Evolutionary conservation across 2,797 vertebrate species (phyloP).

Genomic region (Lepidocolaptes lacrymiger): DNA sequence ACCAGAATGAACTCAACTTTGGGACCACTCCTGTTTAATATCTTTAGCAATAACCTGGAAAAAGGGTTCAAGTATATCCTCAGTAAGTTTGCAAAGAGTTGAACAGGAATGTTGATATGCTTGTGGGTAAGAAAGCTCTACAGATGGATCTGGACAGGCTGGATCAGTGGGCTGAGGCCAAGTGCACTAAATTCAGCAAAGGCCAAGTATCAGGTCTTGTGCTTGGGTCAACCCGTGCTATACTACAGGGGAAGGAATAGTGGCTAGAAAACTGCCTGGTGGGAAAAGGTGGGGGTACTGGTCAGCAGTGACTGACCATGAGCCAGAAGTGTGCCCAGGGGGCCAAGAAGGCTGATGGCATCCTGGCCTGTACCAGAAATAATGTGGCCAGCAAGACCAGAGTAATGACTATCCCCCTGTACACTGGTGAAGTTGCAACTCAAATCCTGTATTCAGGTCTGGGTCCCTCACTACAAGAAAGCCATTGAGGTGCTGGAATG

Average conservation of each 20-base stretch:
- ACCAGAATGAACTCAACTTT: not conserved
- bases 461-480: not conserved
- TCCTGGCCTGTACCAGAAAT: not conserved
- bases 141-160: too few relatives aligned
- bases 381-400: not conserved
- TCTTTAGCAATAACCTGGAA: not conserved
- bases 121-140: not conserved
- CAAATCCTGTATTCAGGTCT: not conserved
- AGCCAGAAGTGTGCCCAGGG: fast-evolving
- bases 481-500: not conserved
- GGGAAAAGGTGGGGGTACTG: not conserved
- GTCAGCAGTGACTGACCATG: not conserved
- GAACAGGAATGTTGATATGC: not conserved
- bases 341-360: not conserved
- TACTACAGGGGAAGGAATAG: not conserved
- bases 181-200: not conserved
- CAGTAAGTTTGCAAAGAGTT: not conserved
- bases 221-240: too few relatives aligned
- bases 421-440: not conserved
- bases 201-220: fast-evolving
- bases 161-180: not conserved
- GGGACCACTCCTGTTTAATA: not conserved
- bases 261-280: not conserved
- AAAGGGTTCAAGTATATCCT: fast-evolving
- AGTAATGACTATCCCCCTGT: too few relatives aligned